Evolutionary conservation across 1,140 invertebrate species (phyloP), one percentile per base, ranked within the genome.

Genomic region (Drosophila sturtevanti): DNA sequence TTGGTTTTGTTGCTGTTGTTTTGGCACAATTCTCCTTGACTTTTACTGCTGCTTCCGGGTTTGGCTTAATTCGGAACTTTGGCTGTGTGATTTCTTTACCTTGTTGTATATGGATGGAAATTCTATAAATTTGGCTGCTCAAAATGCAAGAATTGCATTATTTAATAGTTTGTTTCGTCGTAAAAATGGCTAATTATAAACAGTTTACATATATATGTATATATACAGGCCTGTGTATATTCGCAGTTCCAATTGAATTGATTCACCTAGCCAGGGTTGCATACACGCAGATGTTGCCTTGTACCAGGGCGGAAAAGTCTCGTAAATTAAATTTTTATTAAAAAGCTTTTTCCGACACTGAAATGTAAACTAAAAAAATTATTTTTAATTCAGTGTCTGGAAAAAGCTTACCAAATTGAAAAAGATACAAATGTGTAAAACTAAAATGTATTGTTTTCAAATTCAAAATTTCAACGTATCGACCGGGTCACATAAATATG

Each of bases 161-260:
- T 82, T 86, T 65, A 86, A 86, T 77, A 72, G 70, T 81, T 78
- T 86, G 81, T 80, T 68, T 81, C 68, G 75, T 81, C 75, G 71
- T 79, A 87, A 86, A 48, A 86, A 81, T 78, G 58, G 82, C 81
- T 86, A 86, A 86, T 87, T 69, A 78, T 86, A 86, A 86, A 86
- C 81, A 85, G 74, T 74, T 79, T 81, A 74, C 67, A 72, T 68
- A 67, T 68, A 70, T 78, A 61, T 61, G 54, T 78, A 64, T 61
- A 60, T 59, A 35, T 64, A 18, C 9, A 48, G 16, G 38, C 34
- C 18, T 48, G 16, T 21, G 34, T 68, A 65, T 59, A 68, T 69
- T 64, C 35, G 68, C 75, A 77, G 67, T 69, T 74, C 16, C 37
- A 38, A n/a, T 38, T 11, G 48, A 24, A n/a, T 52, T 54, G 51